These are phyloP conservation scores for Pycnonotus jocosus DNA, from an alignment of 2,113 vertebrate genomes.

Conservation along the genomic window DNA sequence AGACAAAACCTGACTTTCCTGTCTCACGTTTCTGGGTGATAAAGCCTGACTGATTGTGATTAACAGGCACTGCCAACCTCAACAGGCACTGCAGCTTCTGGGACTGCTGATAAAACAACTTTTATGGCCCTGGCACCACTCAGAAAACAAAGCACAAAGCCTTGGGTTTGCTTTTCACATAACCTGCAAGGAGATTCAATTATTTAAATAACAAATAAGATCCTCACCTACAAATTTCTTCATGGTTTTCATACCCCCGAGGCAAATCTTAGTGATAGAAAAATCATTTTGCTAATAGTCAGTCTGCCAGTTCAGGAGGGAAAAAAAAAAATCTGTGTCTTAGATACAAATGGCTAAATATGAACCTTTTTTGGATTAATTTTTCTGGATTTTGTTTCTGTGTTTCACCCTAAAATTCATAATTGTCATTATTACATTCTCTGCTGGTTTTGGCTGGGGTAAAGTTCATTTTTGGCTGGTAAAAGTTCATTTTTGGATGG, in stretches of 20 bases:
- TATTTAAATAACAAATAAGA: accelerated
- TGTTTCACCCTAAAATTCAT: background rate
- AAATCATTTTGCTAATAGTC: background rate
- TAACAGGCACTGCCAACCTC: background rate
- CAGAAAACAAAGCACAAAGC: background rate
- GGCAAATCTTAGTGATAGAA: background rate
- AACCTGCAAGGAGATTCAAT: background rate
- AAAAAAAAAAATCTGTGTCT: background rate
- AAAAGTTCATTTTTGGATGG: background rate
- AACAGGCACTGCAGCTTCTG: background rate
- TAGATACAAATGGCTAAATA: background rate
- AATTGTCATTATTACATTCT: background rate
- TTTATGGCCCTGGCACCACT: background rate
- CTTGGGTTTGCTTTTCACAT: background rate
- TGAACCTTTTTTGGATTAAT: background rate
- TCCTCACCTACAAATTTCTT: background rate
- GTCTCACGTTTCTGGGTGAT: background rate
- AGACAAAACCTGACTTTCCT: background rate
- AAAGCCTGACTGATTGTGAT: background rate
- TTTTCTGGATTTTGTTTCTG: accelerated
- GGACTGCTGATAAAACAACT: background rate
- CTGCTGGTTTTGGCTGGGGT: background rate
- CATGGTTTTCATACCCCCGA: background rate
- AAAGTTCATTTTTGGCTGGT: background rate
- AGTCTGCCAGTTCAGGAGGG: background rate